Conservation (phyloP, 2,113 vertebrate species). For the Paramisgurnus dabryanus region DNA sequence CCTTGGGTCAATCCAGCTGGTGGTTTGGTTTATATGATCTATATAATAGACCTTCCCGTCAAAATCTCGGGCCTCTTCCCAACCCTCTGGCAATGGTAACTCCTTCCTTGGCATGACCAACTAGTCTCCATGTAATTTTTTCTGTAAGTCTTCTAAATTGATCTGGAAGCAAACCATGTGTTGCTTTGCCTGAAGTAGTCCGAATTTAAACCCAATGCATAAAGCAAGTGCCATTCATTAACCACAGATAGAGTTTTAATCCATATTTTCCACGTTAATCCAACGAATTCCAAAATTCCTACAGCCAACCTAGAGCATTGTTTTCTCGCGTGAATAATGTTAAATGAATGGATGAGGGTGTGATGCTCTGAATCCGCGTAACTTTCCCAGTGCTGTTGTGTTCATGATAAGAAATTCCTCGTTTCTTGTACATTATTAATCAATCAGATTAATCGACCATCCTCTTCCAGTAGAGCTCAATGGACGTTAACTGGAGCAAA, state of each 20-base stretch:
- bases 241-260: neutral
- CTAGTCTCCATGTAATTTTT: conserved; percentile 77
- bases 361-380: conserved; percentile 32
- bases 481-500: conserved; percentile 1
- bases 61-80: conserved; percentile 95
- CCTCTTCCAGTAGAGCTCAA: neutral
- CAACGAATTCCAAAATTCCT: conserved; percentile 10
- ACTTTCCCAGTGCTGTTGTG: conserved; percentile 16
- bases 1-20: conserved; percentile 96
- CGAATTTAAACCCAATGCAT: conserved; percentile 15
- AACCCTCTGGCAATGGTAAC: conserved; percentile 94
- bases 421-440: conserved; percentile 23
- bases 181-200: conserved; percentile 17
- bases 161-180: conserved; percentile 57
- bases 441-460: conserved; percentile 1
- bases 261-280: conserved; percentile 61
- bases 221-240: conserved; percentile 50
- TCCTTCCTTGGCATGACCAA: conserved; percentile 92
- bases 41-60: conserved; percentile 96
- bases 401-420: conserved; percentile 5
- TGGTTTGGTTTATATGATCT: conserved; percentile 88
- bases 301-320: conserved; percentile 13
- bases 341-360: conserved; percentile 33
- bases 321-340: neutral
- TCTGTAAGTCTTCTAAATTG: conserved; percentile 73